Conservation (phyloP, 2,113 vertebrate genomes). For the Rhinichthys klamathensis region DNA sequence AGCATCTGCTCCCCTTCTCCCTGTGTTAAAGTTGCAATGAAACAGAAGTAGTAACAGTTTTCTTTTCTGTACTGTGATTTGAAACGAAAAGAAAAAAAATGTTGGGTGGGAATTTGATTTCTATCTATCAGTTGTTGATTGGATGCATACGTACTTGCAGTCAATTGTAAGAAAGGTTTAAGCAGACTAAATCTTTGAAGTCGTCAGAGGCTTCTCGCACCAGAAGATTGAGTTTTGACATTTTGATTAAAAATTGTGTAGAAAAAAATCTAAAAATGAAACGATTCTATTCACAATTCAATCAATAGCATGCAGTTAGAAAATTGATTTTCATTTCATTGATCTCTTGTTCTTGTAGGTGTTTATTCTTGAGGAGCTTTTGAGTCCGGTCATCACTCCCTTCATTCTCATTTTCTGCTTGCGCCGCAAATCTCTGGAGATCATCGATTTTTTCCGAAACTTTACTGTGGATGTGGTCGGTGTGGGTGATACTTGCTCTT, state of each 20-base stretch:
- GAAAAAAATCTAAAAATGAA: background rate
- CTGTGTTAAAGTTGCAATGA: too few species aligned
- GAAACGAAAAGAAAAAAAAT: too few species aligned
- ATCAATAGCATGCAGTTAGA: background rate
- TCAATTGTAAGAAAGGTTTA: background rate
- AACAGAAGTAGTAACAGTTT: too few species aligned
- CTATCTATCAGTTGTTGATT: background rate
- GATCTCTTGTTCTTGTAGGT: conserved; percentile 73
- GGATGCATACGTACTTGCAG: background rate
- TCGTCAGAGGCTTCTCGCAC: too few species aligned
- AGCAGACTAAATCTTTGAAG: too few species aligned
- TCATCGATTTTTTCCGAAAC: conserved; percentile 99
- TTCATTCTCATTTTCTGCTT: conserved; percentile 95
- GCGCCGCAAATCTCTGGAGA: conserved; percentile 94
- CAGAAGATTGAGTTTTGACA: too few species aligned
- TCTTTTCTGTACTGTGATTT: too few species aligned
- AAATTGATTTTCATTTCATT: background rate
- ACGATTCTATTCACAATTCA: background rate
- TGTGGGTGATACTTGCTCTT: conserved; percentile 96
- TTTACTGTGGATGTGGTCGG: conserved; percentile 97
- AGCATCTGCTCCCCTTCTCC: too few species aligned
- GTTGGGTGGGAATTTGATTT: too few species aligned
- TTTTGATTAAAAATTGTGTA: too few species aligned
- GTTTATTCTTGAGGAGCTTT: conserved; percentile 94
- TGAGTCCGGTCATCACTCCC: conserved; percentile 95